Percentiles rank a stretch among this genome's conserved stretches.
These are phyloP conservation scores for Ephydatia muelleri DNA, from an alignment of 37 sponge, comb jelly and placozoan species.

Conservation along the genomic window DNA sequence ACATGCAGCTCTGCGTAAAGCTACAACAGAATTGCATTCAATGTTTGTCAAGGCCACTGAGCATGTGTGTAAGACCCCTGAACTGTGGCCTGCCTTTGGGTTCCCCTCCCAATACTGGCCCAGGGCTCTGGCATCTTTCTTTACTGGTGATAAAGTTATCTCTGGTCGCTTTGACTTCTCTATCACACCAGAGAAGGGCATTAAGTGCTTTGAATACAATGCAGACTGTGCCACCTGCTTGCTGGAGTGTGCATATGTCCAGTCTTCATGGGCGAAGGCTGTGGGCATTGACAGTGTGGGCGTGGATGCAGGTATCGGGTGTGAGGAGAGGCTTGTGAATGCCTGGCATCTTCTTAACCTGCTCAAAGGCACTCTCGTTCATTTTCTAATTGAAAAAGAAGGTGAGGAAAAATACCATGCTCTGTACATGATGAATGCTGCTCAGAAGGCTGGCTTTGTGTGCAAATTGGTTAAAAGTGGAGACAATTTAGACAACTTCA, in stretches of 20 bases:
- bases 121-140: neutral
- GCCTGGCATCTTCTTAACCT: neutral
- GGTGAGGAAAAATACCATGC: neutral
- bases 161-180: neutral
- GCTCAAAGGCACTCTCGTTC: neutral
- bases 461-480: neutral
- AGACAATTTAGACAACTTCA: neutral
- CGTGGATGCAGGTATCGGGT: neutral
- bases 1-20: neutral
- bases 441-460: neutral
- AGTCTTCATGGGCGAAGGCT: neutral
- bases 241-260: neutral
- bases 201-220: neutral
- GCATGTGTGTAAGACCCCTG: neutral
- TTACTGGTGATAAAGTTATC: neutral
- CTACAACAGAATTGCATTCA: neutral
- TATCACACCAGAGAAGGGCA: neutral
- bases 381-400: neutral
- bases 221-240: neutral
- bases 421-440: neutral
- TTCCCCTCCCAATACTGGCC: neutral
- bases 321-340: neutral
- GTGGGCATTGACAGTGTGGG: neutral
- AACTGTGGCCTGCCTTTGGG: slow-evolving; percentile 1
- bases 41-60: neutral